Evolutionary conservation across 2,797 vertebrate species (phyloP), one percentile per base, ranked within the genome.

Genomic region (Menidia menidia): DNA sequence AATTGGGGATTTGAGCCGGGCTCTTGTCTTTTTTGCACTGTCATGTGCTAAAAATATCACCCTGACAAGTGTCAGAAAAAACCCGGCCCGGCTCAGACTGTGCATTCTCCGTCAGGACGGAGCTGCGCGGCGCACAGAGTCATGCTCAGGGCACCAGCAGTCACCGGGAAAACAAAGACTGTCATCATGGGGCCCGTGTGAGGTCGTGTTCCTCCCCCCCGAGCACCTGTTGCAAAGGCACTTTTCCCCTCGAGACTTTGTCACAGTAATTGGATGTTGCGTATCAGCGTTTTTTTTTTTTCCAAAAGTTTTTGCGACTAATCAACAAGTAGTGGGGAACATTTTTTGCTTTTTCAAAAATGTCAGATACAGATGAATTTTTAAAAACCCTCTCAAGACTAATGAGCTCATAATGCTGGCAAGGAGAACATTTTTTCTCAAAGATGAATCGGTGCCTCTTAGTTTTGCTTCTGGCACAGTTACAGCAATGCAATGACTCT

Each of bases 1-100:
- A 93, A 94, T 94, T 93, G 91, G 88, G 84, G 89, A 94, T 93
- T 93, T 86, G 68, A 86, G 71, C 77, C 75, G 44, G 70, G 78
- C 82, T 89, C 78, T 88, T 75, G 71, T 88, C 82, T 85, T 87
- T 91, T 79, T 88, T 25, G 25, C 80, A 68, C 78, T 64, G 79
- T 74, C 75, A 81, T 69, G 25, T 45, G 71, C 70, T 90, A 86
- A 92, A 88, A 93, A 94, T 93, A 94, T 84, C 61, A 51, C 18
- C 55, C 62, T 75, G 81, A 85, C 84, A 75, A 91, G 83, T 88
- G 87, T 89, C 83, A 79, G 43, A 85, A 87, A 85, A 87, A 86
- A 85, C 71, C 74, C 72, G 75, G 74, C 79, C 18, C 19, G 73
- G 81, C 76, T 81, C 69, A 75, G 74, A 68, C 57, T 61, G 44